Evolutionary conservation across 2,888 invertebrate species (phyloP), one percentile per base, ranked within the genome.

Genomic region (Meliscaeva auricollis): DNA sequence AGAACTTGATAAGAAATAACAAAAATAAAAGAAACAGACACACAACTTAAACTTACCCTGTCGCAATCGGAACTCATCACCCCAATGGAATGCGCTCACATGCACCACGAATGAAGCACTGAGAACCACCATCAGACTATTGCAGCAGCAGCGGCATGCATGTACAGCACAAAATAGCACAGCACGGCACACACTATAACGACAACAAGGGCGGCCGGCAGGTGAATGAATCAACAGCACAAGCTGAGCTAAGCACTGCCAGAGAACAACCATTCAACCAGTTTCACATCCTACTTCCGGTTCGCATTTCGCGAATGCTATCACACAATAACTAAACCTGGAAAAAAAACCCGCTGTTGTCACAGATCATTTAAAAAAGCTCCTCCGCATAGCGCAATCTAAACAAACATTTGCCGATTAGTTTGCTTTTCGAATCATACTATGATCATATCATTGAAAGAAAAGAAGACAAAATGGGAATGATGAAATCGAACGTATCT

Each of bases 281-380:
- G 84, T 80, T 73, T 81, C 72, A 80, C 68, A 85, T 73, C 76
- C 81, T 76, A 77, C 73, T 85, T 84, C 84, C 80, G 75, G 72
- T 76, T 80, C 44, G 54, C 80, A 44, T 72, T 76, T 76, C 35
- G 44, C 80, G 48, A 84, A 70, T 72, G 72, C 68, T 46, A 72
- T 50, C 13, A 56, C 56, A 66, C 38, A 38, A 38, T 52, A 58
- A 26, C 30, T 38, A 41, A 32, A 60, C 60, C 54, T 72, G 32
- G 20, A 62, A 48, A 56, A 30, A 35, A 64, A 64, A 64, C 20
- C 46, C 64, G 30, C 13, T 20, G 72, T 41, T 64, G 58, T 58
- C 58, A 58, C 13, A 72, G 75, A 84, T 84, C 75, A 70, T 75
- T 78, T 38, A 11, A 69, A 83, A 83, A 79, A 84, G 84, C 84